These are phyloP conservation scores for Colaptes auratus DNA, from an alignment of 2,113 vertebrate species.

Conservation along the genomic window DNA sequence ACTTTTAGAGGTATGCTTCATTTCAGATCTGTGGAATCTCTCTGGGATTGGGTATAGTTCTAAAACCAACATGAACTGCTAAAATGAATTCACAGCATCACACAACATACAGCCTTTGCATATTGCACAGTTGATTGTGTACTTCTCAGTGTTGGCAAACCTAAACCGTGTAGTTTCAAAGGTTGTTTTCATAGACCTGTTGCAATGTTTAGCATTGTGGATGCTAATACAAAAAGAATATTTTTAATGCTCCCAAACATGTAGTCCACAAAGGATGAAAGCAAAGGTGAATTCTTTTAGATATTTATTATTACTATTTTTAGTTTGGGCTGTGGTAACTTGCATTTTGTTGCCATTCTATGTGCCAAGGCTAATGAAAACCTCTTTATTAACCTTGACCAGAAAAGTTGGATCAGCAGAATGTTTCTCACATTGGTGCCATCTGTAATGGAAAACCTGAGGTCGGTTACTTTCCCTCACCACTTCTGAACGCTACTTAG, in stretches of 20 bases:
- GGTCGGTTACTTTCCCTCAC: neutral
- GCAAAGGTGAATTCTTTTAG: neutral
- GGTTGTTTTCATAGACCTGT: neutral
- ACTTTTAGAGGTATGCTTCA: neutral
- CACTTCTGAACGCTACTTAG: neutral
- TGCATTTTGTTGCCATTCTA: neutral
- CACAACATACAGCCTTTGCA: neutral
- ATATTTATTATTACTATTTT: neutral
- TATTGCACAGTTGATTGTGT: neutral
- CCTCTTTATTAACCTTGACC: neutral
- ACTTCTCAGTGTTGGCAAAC: neutral
- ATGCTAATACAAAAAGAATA: neutral
- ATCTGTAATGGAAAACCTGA: neutral
- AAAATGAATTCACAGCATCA: neutral
- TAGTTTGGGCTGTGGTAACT: neutral
- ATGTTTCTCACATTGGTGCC: neutral
- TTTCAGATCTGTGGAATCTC: neutral
- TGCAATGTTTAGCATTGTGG: neutral
- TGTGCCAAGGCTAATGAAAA: neutral
- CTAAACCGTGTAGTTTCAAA: neutral
- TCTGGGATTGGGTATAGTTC: neutral
- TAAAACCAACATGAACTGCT: neutral
- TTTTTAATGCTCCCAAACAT: neutral
- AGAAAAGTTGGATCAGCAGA: neutral
- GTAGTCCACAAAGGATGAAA: neutral